Evolutionary conservation across 2,113 vertebrate species (phyloP), one percentile per base, ranked within the genome.

Genomic region (Odocoileus hemionus): DNA sequence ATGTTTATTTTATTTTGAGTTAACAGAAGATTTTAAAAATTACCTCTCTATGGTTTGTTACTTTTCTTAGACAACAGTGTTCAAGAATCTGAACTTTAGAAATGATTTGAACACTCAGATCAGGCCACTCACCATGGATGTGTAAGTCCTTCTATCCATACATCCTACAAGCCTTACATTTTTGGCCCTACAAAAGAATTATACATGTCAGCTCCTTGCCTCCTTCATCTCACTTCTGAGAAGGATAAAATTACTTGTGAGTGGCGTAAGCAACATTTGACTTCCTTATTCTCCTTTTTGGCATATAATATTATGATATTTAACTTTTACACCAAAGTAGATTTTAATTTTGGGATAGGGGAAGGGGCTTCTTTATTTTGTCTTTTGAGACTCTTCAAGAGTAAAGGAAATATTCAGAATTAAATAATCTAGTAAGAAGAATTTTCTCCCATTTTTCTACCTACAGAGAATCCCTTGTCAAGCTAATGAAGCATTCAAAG

Each of bases 381-480:
- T 67, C 83, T 89, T 95, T 86, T 57, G 47, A 97, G 91, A 26
- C 23, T 96, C 76, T 93, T 95, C 52, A 92, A 91, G 67, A 92
- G 58, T 54, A 96, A 80, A 97, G 57, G 12, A 95, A 94, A 89
- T 86, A 47, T 57, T 92, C 30, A 95, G 45, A 97, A 92, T 83
- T 93, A 79, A 96, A 84, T 91, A 89, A 95, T 92, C 61, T 90
- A 97, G 84, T 98, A 97, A 97, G 45, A 79, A 88, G 93, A 47
- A 19, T 85, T 98, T 98, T 97, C 47, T 98, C 2, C 64, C 64
- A 91, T 96, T 97, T 95, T 76, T 94, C 91, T 95, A 36, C 98
- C 91, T 92, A 36, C 98, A 99, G 99, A 98, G 98, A 99, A 98
- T 98, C 96, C 94, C 98, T 98, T 64, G 91, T 96, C 8, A 98